Evolutionary conservation across 2,888 invertebrate species (phyloP).

Genomic region (Drosophila imparisetae): DNA sequence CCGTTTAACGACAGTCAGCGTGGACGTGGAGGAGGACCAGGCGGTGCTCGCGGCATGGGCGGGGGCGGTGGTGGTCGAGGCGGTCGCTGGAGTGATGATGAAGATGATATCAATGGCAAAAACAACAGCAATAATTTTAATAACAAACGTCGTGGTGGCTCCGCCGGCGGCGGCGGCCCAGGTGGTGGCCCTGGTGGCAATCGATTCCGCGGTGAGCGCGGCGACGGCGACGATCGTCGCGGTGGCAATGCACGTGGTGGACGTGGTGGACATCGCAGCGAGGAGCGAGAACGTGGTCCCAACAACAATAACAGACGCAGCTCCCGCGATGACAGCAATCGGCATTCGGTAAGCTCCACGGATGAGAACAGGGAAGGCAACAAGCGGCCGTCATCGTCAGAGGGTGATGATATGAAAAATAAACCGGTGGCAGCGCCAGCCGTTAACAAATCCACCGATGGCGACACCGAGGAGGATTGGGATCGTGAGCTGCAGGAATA

Average conservation of each 20-base stretch:
- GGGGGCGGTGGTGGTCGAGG: slow-evolving; percentile 61
- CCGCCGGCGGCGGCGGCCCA: slow-evolving; percentile 66
- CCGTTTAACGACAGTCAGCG: slow-evolving; percentile 80
- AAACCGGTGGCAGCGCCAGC: slow-evolving; percentile 30
- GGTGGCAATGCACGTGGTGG: slow-evolving; percentile 58
- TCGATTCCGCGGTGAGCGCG: slow-evolving; percentile 80
- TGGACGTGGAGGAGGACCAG: slow-evolving; percentile 60
- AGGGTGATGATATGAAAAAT: slow-evolving; percentile 30
- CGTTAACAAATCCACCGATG: slow-evolving; percentile 19
- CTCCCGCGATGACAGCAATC: slow-evolving; percentile 66
- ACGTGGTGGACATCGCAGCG: slow-evolving; percentile 59
- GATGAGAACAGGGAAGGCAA: slow-evolving; percentile 55
- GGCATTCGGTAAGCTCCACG: slow-evolving; percentile 62
- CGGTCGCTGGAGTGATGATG: slow-evolving; percentile 74
- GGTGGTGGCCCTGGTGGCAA: slow-evolving; percentile 71
- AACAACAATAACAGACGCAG: slow-evolving; percentile 56
- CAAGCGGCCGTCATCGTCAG: slow-evolving; percentile 21
- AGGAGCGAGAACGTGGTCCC: slow-evolving; percentile 63
- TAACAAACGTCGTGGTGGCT: slow-evolving; percentile 82
- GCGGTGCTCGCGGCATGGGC: slow-evolving; percentile 53
- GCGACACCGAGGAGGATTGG: slow-evolving; percentile 84
- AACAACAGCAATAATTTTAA: slow-evolving; percentile 45
- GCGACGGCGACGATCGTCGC: slow-evolving; percentile 72
- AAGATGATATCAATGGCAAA: slow-evolving; percentile 60
- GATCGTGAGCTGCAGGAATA: slow-evolving; percentile 83